A percentile compares a stretch with the other conserved stretches of the same genome.
phyloP scores from a whole-genome alignment of 2,888 invertebrate species.

The Epinotia ramella region DNA sequence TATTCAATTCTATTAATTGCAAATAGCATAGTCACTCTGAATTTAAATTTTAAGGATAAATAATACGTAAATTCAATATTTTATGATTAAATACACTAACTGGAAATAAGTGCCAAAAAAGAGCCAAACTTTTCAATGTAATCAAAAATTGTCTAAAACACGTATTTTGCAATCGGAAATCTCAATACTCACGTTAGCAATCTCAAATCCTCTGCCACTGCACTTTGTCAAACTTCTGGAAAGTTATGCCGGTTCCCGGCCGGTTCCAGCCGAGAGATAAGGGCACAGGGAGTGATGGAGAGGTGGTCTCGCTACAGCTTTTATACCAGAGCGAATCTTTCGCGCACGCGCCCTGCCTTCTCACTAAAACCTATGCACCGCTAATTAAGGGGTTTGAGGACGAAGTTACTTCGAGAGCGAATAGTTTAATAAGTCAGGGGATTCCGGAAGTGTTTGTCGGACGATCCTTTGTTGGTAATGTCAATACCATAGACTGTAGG shows the following conservation, averaged over 20 bases:
- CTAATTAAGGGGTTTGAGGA: conserved; percentile 62
- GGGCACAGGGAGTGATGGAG: conserved; percentile 65
- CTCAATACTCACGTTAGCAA: conserved; percentile 30
- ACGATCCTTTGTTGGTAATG: no score
- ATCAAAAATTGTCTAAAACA: neutral
- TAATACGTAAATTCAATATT: no score
- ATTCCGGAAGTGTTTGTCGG: neutral
- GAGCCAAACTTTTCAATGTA: neutral
- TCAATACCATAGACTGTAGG: no score
- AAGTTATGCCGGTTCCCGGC: conserved; percentile 38
- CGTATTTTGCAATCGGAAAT: neutral
- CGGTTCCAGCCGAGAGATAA: neutral
- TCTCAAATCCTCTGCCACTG: conserved; percentile 48
- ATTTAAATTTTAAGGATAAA: no score
- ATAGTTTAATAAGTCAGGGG: neutral
- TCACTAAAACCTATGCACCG: conserved; percentile 60
- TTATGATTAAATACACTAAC: no score
- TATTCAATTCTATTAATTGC: no score
- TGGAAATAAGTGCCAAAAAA: neutral
- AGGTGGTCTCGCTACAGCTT: conserved; percentile 57
- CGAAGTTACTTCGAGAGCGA: conserved; percentile 51
- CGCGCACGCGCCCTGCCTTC: conserved; percentile 66
- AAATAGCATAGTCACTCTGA: no score
- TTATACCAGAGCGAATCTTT: conserved; percentile 60
- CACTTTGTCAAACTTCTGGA: conserved; percentile 63